Evolutionary conservation across 2,113 vertebrate species (phyloP), one percentile per base, ranked within the genome.

Genomic region (Ochotona curzoniae): DNA sequence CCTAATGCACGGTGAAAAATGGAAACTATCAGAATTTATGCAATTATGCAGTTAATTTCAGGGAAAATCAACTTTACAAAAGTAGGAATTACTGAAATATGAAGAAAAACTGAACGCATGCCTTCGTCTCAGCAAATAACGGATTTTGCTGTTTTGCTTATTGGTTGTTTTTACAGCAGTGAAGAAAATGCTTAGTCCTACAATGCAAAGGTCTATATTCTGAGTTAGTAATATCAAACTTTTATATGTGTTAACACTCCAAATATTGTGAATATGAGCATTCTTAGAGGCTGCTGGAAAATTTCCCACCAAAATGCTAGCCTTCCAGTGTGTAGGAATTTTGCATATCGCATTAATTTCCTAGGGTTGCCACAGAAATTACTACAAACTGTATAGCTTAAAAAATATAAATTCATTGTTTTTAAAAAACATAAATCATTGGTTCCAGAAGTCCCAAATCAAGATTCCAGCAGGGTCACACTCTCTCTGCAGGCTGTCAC

Each of bases 201-300:
- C 51, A 96, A 26, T 78, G 95, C 18, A 93, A 35, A 69, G 6
- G 20, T 93, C n/a, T 94, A 30, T 83, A 60, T 83, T 95, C 78
- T 92, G 21, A 70, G 54, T 54, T 54, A 79, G n/a, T 83, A 83
- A 91, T 60, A 44, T 38, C 20, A 88, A 82, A 80, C 95, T 83
- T 97, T 96, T 89, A 96, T 87, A 94, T 51, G 47, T 21, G 83
- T 44, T 51, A 94, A 94, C 82, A 85, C 83, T 67, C 92, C 75
- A 93, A 93, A 90, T 85, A 21, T 70, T 96, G 95, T 96, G 32
- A 96, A 96, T 61, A 92, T 86, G 0, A 97, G 92, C 86, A 96
- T 92, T 95, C 93, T 94, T 84, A 83, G 61, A 92, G 0, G 0
- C 87, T 25, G 69, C 76, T 96, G 30, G 90, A 85, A 96, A 81